Conservation (phyloP, 1,140 invertebrate genomes). For the Cheumatopsyche charites region DNA sequence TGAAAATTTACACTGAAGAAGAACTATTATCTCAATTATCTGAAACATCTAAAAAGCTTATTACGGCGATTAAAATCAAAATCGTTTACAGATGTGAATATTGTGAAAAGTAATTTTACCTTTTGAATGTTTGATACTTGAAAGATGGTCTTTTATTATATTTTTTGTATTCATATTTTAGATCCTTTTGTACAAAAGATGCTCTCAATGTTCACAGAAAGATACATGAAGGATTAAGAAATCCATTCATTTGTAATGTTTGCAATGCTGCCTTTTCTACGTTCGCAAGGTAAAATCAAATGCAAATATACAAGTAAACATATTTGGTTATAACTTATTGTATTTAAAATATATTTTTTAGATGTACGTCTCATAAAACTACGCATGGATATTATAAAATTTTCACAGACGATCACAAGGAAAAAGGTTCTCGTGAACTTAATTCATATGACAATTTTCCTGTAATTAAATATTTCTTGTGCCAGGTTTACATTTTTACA, state of each 20-base stretch:
- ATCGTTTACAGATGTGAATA: slow-evolving; percentile 62
- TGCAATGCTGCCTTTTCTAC: slow-evolving; percentile 61
- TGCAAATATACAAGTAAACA: background rate
- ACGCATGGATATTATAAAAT: slow-evolving; percentile 61
- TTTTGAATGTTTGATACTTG: background rate
- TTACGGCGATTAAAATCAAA: slow-evolving; percentile 55
- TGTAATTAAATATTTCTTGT: slow-evolving; percentile 62
- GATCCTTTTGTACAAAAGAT: slow-evolving; percentile 57
- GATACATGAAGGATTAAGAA: slow-evolving; percentile 56
- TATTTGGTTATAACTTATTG: background rate
- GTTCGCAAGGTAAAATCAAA: slow-evolving; percentile 58
- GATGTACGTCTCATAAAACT: slow-evolving; percentile 61
- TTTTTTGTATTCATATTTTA: slow-evolving; percentile 51
- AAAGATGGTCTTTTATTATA: background rate
- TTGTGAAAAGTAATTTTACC: slow-evolving; percentile 58
- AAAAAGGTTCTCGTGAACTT: slow-evolving; percentile 50
- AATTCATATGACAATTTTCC: slow-evolving; percentile 58
- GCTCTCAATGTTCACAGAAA: slow-evolving; percentile 56
- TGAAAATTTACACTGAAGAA: slow-evolving; percentile 21
- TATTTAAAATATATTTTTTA: slow-evolving; percentile 35
- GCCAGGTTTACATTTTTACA: slow-evolving; percentile 52
- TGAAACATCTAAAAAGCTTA: slow-evolving; percentile 50
- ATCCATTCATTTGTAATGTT: slow-evolving; percentile 60
- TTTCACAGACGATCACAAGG: slow-evolving; percentile 38
- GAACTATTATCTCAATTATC: slow-evolving; percentile 50